Evolutionary conservation across 1,140 invertebrate genomes (phyloP).

Genomic region (Drosophila elegans): DNA sequence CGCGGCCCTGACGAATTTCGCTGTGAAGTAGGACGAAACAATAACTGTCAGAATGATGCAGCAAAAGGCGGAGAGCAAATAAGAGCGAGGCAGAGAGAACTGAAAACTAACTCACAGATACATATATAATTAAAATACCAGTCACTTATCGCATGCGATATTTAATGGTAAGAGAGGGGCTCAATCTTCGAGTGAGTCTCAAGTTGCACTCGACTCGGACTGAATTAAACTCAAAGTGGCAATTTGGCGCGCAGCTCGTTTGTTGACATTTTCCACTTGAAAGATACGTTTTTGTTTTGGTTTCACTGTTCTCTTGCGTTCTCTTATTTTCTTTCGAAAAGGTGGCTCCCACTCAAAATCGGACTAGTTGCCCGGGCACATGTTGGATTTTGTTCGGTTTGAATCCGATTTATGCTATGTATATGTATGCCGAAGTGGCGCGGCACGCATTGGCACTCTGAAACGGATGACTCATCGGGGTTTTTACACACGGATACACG

Average conservation of each 20-base stretch:
- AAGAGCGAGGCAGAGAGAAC: background rate
- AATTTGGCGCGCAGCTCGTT: constrained; percentile 80
- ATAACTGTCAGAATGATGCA: constrained; percentile 69
- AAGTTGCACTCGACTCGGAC: constrained; percentile 27
- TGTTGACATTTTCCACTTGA: constrained; percentile 78
- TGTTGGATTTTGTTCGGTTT: constrained; percentile 34
- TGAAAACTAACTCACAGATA: constrained; percentile 11
- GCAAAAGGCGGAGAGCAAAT: constrained; percentile 42
- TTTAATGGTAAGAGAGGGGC: background rate
- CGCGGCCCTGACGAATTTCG: constrained; percentile 62
- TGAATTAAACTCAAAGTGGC: constrained; percentile 44
- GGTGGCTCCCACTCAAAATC: constrained; percentile 23
- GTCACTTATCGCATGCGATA: constrained; percentile 62
- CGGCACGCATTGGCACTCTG: constrained; percentile 51
- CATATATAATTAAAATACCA: constrained; percentile 7
- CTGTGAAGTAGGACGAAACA: constrained; percentile 35
- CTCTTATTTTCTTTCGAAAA: background rate
- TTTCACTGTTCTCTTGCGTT: constrained; percentile 30
- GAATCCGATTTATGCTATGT: constrained; percentile 50
- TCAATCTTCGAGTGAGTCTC: constrained; percentile 1
- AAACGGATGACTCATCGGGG: constrained; percentile 74
- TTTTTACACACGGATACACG: constrained; percentile 72
- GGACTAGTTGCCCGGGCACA: constrained; percentile 35
- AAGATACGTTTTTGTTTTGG: constrained; percentile 72
- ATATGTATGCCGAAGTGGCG: constrained; percentile 54